Evolutionary conservation across 2,113 vertebrate genomes (phyloP).

Genomic region (Apus apus): DNA sequence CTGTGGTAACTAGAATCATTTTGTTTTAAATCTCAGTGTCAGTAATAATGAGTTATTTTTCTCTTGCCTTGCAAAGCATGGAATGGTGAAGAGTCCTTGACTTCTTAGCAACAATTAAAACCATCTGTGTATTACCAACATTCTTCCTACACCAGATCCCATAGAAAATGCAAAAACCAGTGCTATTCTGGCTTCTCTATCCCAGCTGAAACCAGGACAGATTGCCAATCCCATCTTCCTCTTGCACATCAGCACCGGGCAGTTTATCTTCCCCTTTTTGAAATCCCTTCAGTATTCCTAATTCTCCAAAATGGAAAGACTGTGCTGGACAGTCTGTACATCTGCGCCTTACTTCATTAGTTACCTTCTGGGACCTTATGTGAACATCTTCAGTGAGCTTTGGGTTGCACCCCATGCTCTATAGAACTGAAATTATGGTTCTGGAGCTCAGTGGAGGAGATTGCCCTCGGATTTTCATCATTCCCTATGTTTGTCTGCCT

Average conservation of each 20-base stretch:
- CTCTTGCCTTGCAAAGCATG: neutral
- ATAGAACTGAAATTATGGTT: neutral
- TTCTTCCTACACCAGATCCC: too few species aligned
- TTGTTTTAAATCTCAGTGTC: neutral
- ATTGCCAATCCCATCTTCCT: neutral
- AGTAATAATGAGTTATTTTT: neutral
- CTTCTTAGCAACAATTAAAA: too few species aligned
- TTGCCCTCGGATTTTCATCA: neutral
- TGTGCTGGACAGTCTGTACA: fast-evolving
- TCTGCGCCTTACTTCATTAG: fast-evolving
- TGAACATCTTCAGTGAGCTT: neutral
- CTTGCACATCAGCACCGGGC: neutral
- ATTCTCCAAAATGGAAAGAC: neutral
- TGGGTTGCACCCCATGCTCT: neutral
- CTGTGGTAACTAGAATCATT: constrained; percentile 41
- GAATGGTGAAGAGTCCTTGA: too few species aligned
- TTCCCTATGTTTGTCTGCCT: neutral
- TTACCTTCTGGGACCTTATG: neutral
- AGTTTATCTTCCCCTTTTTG: neutral
- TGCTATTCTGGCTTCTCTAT: too few species aligned
- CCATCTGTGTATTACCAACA: too few species aligned
- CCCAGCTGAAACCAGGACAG: too few species aligned
- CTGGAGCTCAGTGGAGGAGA: neutral
- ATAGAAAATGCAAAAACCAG: too few species aligned
- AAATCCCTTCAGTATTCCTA: neutral